These are phyloP conservation scores for Eutolmus rufibarbis DNA, from an alignment of 2,888 invertebrate genomes.

Conservation along the genomic window DNA sequence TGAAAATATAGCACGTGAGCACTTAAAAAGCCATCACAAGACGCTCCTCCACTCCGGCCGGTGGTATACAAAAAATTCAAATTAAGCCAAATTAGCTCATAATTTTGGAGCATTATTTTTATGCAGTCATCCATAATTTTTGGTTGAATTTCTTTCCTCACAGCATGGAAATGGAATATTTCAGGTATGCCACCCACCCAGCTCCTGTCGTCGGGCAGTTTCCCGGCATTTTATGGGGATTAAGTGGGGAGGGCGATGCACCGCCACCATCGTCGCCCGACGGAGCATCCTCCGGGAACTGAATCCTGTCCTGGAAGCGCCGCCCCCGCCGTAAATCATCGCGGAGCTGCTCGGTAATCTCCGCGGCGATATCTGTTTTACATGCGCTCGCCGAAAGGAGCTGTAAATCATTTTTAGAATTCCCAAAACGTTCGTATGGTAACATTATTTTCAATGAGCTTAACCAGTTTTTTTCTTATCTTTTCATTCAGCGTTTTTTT, in stretches of 20 bases:
- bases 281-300: background rate
- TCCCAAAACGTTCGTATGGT: background rate
- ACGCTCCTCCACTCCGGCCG: background rate
- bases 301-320: background rate
- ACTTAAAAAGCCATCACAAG: slow-evolving; percentile 9
- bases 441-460: background rate
- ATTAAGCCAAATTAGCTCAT: slow-evolving; percentile 22
- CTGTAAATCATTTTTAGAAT: background rate
- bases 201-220: background rate
- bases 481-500: background rate
- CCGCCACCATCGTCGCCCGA: background rate
- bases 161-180: background rate
- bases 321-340: background rate
- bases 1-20: background rate
- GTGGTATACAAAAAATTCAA: background rate
- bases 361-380: background rate
- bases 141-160: background rate
- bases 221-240: background rate
- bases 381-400: background rate
- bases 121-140: background rate
- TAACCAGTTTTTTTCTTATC: background rate
- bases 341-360: background rate
- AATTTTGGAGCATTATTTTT: slow-evolving; percentile 3
- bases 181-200: background rate
- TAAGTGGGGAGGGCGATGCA: background rate